A percentile compares a stretch with the other conserved stretches of the same genome.
Conservation (phyloP, 2,797 vertebrate genomes). For the Xiphophorus birchmanni region DNA sequence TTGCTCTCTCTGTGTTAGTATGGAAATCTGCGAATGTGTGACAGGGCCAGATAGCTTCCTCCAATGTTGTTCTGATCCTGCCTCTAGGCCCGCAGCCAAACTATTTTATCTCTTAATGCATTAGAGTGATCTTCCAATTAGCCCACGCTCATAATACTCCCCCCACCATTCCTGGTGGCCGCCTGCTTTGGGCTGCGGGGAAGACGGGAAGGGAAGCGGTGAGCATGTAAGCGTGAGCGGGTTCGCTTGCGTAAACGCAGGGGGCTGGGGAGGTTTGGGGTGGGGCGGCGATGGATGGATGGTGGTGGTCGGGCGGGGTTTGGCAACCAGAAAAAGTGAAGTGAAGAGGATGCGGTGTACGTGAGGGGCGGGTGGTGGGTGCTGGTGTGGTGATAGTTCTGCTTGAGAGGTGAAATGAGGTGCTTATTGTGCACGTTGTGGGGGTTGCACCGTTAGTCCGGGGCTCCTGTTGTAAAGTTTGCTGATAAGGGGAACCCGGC, state of each 20-base stretch:
- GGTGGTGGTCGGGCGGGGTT: conserved; percentile 51
- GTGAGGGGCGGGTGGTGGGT: conserved; percentile 59
- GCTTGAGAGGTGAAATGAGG: conserved; percentile 99
- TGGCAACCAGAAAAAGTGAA: conserved; percentile 65
- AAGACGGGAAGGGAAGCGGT: conserved; percentile 44
- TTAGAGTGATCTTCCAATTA: conserved; percentile 99
- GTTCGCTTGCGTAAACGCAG: conserved; percentile 51
- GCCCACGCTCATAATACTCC: conserved; percentile 97
- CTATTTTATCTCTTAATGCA: conserved; percentile 99
- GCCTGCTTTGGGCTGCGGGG: conserved; percentile 75
- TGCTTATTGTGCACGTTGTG: conserved; percentile 97
- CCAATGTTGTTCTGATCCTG: conserved; percentile 98
- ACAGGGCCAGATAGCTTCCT: conserved; percentile 99
- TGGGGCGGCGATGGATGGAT: conserved; percentile 35
- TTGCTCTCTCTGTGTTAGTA: conserved; percentile 98
- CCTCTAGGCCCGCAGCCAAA: conserved; percentile 99
- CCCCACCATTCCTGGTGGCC: conserved; percentile 94
- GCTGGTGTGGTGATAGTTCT: conserved; percentile 96
- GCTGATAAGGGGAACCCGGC: conserved; percentile 99
- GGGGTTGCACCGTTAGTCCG: conserved; percentile 93
- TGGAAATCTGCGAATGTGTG: conserved; percentile 99
- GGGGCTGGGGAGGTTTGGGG: conserved; percentile 41
- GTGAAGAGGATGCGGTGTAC: conserved; percentile 65
- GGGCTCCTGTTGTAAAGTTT: conserved; percentile 99
- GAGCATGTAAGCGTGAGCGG: conserved; percentile 42